phyloP scores from a whole-genome alignment of 2,797 vertebrate genomes.

The Sebastes reedi region DNA sequence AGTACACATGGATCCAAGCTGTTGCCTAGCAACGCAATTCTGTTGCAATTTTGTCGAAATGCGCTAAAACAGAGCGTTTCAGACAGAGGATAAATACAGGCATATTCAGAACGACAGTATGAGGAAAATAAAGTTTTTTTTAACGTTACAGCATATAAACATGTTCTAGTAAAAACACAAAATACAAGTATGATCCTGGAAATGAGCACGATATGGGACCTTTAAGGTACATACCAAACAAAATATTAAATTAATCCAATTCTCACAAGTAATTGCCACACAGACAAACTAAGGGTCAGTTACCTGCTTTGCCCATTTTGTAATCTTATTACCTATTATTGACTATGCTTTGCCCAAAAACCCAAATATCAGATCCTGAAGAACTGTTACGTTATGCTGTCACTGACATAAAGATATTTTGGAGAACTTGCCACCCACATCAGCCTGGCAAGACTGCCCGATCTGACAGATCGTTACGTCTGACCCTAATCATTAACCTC shows the following conservation, averaged over 20 bases:
- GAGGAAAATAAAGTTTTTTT: too few species aligned
- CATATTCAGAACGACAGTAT: too few species aligned
- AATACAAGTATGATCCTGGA: too few species aligned
- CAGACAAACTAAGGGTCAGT: not conserved
- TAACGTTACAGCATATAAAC: too few species aligned
- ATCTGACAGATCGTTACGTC: not conserved
- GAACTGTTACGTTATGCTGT: not conserved
- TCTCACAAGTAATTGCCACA: not conserved
- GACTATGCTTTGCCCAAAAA: not conserved
- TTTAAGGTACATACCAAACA: not conserved
- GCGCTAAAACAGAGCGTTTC: too few species aligned
- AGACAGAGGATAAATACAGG: too few species aligned
- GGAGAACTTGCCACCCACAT: not conserved
- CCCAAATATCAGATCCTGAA: not conserved
- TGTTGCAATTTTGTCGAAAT: too few species aligned
- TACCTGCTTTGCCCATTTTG: not conserved
- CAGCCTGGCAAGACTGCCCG: not conserved
- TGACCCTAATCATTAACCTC: slow-evolving; percentile 42
- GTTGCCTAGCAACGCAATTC: too few species aligned
- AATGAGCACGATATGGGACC: too few species aligned
- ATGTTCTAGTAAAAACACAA: too few species aligned
- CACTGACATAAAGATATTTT: not conserved
- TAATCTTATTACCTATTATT: not conserved
- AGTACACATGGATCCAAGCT: too few species aligned
- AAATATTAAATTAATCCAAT: not conserved